phyloP scores from a whole-genome alignment of 2,888 invertebrate genomes.

The Ophraella communa region DNA sequence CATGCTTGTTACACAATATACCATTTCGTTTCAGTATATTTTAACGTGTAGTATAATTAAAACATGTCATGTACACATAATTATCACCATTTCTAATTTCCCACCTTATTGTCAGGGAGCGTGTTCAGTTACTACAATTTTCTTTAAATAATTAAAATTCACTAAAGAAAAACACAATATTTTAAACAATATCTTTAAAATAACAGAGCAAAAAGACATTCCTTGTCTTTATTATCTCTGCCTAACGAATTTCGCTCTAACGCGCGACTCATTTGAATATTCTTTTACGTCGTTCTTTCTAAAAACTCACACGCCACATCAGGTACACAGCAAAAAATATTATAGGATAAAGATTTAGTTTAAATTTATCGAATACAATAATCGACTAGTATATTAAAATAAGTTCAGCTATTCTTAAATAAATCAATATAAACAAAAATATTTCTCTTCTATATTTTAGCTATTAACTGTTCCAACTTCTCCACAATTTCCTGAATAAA shows the following conservation, averaged over 20 bases:
- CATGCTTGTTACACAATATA: not conserved
- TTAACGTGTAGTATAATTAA: not conserved
- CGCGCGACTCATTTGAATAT: constrained; percentile 23
- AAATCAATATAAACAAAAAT: too few relatives aligned
- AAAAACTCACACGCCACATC: not conserved
- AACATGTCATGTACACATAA: not conserved
- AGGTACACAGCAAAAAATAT: constrained; percentile 12
- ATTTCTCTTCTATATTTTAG: too few relatives aligned
- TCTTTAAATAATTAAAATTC: not conserved
- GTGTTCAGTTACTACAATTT: not conserved
- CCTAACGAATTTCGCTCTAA: constrained; percentile 22
- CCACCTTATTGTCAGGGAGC: not conserved
- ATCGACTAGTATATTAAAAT: too few relatives aligned
- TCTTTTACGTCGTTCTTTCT: constrained; percentile 14
- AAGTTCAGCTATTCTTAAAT: too few relatives aligned
- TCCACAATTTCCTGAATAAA: too few relatives aligned
- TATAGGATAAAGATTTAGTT: not conserved
- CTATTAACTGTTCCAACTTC: too few relatives aligned
- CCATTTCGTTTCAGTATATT: not conserved
- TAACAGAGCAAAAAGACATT: constrained; percentile 8
- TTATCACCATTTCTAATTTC: not conserved
- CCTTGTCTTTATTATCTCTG: constrained; percentile 21
- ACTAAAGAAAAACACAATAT: not conserved
- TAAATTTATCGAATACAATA: too few relatives aligned
- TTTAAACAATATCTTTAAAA: constrained; percentile 20